Conservation (phyloP, 2,888 invertebrate genomes). For the Trimorus sp. region DNA sequence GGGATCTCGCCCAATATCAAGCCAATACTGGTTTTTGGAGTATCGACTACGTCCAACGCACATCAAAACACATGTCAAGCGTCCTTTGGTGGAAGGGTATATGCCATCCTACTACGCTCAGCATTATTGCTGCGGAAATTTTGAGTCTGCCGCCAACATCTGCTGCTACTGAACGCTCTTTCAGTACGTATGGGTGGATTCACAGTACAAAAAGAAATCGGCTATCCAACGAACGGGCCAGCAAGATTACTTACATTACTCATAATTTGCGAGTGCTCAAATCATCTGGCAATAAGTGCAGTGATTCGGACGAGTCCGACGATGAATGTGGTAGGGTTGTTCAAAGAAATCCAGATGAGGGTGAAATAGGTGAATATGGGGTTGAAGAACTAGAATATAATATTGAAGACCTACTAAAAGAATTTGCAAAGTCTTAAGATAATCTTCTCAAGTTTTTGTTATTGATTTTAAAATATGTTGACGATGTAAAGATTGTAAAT, state of each 20-base stretch:
- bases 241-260: slow-evolving; percentile 38
- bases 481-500: too few relatives aligned
- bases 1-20: slow-evolving; percentile 43
- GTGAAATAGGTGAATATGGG: slow-evolving; percentile 6
- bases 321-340: slow-evolving; percentile 10
- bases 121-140: slow-evolving; percentile 41
- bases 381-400: neutral
- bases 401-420: too few relatives aligned
- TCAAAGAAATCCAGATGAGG: too few relatives aligned
- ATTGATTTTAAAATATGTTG: too few relatives aligned
- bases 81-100: slow-evolving; percentile 50
- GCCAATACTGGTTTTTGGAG: slow-evolving; percentile 37
- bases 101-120: slow-evolving; percentile 30
- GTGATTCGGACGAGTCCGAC: slow-evolving; percentile 4
- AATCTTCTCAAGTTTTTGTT: too few relatives aligned
- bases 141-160: slow-evolving; percentile 43
- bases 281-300: neutral
- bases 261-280: slow-evolving; percentile 44
- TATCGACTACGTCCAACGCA: slow-evolving; percentile 30
- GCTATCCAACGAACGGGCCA: slow-evolving; percentile 41
- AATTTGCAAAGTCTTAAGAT: too few relatives aligned
- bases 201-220: slow-evolving; percentile 55
- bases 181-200: slow-evolving; percentile 59
- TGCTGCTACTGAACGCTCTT: slow-evolving; percentile 59
- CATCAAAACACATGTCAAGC: slow-evolving; percentile 37